These are phyloP conservation scores for Cochlearius cochlearius DNA, from an alignment of 2,113 vertebrate genomes.

Conservation along the genomic window DNA sequence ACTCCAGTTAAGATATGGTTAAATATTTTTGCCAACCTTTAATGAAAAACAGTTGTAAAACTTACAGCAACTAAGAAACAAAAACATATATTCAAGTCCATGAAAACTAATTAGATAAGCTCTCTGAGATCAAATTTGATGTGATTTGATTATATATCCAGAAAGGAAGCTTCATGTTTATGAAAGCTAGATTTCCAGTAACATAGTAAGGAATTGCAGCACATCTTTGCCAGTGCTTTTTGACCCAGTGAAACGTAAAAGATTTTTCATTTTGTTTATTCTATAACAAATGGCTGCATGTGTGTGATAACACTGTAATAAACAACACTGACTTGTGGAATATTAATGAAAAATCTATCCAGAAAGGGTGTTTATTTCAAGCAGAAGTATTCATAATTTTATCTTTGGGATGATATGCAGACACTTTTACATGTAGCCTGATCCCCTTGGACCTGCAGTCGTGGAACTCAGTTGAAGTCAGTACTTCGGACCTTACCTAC, in stretches of 20 bases:
- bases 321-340: background rate
- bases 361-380: background rate
- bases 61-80: background rate
- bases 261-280: background rate
- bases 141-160: background rate
- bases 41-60: background rate
- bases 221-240: background rate
- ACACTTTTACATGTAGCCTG: background rate
- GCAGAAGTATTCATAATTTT: background rate
- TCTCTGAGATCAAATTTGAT: background rate
- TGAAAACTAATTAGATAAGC: conserved; percentile 3
- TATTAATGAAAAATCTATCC: background rate
- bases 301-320: background rate
- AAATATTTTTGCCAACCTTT: background rate
- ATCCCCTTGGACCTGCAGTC: background rate
- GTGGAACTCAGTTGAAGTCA: background rate
- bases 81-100: background rate
- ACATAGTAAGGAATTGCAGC: background rate
- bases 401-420: background rate
- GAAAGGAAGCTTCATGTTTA: background rate
- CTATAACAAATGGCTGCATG: background rate
- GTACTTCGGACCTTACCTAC: background rate
- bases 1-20: background rate
- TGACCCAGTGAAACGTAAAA: background rate
- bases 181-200: background rate